Evolutionary conservation across 1,140 invertebrate species (phyloP).

Genomic region (Drosophila leontia): DNA sequence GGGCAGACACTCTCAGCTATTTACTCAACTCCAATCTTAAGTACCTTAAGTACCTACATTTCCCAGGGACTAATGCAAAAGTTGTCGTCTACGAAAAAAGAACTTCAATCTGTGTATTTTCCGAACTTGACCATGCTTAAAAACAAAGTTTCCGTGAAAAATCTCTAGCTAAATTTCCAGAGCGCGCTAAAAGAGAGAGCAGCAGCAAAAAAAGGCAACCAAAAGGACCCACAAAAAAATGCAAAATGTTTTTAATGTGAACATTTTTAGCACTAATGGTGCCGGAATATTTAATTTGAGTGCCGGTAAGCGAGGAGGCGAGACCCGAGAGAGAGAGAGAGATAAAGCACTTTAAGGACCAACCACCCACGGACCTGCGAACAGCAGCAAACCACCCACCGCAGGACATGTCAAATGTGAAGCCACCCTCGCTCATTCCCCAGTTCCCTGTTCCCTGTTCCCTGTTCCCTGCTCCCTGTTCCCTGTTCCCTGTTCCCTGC

Average conservation of each 20-base stretch:
- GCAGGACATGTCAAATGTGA: conserved; percentile 81
- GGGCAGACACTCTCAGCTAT: not conserved
- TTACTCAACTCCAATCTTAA: conserved; percentile 6
- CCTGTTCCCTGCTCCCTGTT: not conserved
- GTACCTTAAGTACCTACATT: conserved; percentile 13
- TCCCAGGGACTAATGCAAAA: conserved; percentile 61
- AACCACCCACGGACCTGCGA: conserved; percentile 17
- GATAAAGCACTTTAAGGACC: conserved; percentile 41
- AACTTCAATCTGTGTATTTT: conserved; percentile 12
- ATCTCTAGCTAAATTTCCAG: conserved; percentile 49
- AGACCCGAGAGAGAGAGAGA: not conserved
- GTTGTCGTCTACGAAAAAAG: conserved; percentile 28
- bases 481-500: not conserved
- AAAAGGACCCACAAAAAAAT: conserved; percentile 39
- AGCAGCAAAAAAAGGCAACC: not conserved
- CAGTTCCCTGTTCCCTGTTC: not conserved
- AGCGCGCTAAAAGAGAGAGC: conserved; percentile 1
- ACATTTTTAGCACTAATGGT: conserved; percentile 66
- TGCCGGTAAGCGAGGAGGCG: conserved; percentile 18
- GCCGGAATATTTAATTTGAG: conserved; percentile 57
- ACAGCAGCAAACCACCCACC: conserved; percentile 42
- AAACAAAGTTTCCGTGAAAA: conserved; percentile 67
- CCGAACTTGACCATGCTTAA: conserved; percentile 69
- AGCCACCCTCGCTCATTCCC: conserved; percentile 27
- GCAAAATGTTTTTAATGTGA: conserved; percentile 63